phyloP scores from a whole-genome alignment of 1,140 invertebrate genomes.

The Sycophila sp. region DNA sequence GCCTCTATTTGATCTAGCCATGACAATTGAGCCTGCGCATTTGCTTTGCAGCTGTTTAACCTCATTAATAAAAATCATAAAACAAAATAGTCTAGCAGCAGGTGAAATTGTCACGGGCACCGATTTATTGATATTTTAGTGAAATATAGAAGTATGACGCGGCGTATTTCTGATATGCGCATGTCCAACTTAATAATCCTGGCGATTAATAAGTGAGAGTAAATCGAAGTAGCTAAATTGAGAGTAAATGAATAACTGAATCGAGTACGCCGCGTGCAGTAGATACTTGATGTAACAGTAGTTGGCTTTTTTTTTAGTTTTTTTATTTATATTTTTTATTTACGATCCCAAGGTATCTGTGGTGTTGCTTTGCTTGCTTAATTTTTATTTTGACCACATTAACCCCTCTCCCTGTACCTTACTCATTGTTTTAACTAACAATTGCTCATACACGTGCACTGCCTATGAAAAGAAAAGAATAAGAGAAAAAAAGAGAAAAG shows the following conservation, averaged over 20 bases:
- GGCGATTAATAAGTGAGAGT: neutral
- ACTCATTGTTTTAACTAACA: conserved; percentile 60
- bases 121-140: conserved; percentile 40
- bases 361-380: conserved; percentile 63
- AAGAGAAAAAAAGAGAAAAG: conserved; percentile 11
- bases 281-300: conserved; percentile 50
- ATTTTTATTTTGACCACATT: conserved; percentile 62
- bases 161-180: conserved; percentile 19
- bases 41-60: neutral
- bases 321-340: conserved; percentile 25
- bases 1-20: neutral
- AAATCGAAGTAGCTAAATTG: neutral
- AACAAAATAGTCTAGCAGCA: no score
- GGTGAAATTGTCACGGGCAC: conserved; percentile 28
- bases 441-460: conserved; percentile 61
- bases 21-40: conserved; percentile 23
- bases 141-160: conserved; percentile 21
- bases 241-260: neutral
- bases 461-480: conserved; percentile 46
- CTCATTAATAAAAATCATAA: no score
- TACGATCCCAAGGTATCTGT: conserved; percentile 46
- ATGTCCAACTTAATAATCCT: no score
- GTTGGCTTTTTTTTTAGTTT: conserved; percentile 54
- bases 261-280: conserved; percentile 38
- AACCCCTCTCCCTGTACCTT: conserved; percentile 60